These are phyloP conservation scores for Megaleporinus macrocephalus DNA, from an alignment of 2,113 vertebrate species.

Conservation along the genomic window DNA sequence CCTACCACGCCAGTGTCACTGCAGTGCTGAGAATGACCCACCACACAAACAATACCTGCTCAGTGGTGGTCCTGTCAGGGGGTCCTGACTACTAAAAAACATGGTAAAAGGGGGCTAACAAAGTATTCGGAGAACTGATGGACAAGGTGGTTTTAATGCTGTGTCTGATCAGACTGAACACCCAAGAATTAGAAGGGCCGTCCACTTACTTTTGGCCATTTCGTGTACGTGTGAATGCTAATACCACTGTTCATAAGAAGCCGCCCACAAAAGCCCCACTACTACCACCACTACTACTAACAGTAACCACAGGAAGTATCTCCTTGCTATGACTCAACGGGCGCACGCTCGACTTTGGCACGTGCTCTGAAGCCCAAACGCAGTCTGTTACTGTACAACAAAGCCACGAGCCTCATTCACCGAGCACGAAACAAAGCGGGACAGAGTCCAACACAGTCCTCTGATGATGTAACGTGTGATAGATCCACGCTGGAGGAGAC, in stretches of 20 bases:
- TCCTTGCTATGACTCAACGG: conserved; percentile 21
- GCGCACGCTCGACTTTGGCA: neutral
- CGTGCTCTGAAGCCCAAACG: neutral
- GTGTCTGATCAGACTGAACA: no score
- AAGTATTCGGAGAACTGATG: no score
- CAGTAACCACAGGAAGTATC: conserved; percentile 20
- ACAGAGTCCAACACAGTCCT: neutral
- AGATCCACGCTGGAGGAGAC: neutral
- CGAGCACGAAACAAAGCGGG: neutral
- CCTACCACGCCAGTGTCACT: no score
- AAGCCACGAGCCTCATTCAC: neutral
- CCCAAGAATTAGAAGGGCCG: no score
- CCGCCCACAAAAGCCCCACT: neutral
- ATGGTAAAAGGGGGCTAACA: no score
- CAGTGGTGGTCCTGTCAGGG: no score
- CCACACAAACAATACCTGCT: no score
- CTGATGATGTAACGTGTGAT: neutral
- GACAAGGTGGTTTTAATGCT: no score
- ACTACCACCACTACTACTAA: conserved; percentile 4
- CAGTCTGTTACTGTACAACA: conserved; percentile 1
- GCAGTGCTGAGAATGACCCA: no score
- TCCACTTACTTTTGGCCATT: no score
- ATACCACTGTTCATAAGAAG: neutral
- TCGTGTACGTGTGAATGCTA: neutral
- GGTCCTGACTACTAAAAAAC: no score